A percentile compares a stretch with the other conserved stretches of the same genome.
These are phyloP conservation scores for Periplaneta americana DNA, from an alignment of 1,140 invertebrate species.

Conservation along the genomic window DNA sequence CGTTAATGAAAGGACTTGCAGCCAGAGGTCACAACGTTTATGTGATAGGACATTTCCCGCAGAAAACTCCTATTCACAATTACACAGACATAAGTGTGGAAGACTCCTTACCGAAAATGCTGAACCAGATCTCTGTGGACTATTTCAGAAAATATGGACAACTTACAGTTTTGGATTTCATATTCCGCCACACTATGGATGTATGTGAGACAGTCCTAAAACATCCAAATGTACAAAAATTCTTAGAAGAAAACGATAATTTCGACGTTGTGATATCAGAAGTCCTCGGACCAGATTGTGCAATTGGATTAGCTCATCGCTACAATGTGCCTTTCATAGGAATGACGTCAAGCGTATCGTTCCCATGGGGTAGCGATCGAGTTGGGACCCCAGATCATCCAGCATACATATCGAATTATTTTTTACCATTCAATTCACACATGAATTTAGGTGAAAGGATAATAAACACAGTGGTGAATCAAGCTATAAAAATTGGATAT, in stretches of 20 bases:
- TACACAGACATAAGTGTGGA: neutral
- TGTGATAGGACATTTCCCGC: conserved; percentile 17
- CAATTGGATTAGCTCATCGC: neutral
- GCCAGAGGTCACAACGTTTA: conserved; percentile 24
- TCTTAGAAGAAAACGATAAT: neutral
- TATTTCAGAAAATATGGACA: no score
- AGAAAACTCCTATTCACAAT: neutral
- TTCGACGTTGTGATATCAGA: neutral
- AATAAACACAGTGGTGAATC: no score
- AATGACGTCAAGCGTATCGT: no score
- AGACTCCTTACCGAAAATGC: neutral
- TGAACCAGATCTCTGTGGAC: no score
- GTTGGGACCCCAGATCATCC: no score
- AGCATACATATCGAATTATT: no score
- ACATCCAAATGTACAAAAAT: neutral
- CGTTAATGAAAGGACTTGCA: conserved; percentile 22
- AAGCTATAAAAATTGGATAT: no score
- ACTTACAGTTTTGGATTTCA: neutral
- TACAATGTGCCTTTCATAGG: neutral
- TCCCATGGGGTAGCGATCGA: no score
- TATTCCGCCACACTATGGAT: neutral
- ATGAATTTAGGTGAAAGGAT: no score
- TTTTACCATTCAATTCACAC: no score
- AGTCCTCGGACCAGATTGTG: neutral
- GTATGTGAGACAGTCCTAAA: conserved; percentile 2